Evolutionary conservation across 2,113 vertebrate genomes (phyloP).

Genomic region (Aphyosemion australe): DNA sequence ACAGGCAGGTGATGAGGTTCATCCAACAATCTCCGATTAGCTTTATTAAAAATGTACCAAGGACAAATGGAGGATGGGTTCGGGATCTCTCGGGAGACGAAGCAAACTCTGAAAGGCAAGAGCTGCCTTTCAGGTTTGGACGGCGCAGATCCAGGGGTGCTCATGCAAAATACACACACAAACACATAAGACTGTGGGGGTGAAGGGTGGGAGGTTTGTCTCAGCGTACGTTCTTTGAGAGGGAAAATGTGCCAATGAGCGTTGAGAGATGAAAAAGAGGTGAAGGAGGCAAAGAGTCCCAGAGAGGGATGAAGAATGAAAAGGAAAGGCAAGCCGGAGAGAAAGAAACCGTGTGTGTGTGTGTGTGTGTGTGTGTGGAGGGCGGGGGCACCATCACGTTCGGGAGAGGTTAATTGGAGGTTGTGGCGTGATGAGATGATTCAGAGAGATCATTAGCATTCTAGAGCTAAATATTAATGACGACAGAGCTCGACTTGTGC

Average conservation of each 20-base stretch:
- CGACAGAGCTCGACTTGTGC: slow-evolving; percentile 54
- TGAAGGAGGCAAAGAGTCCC: slow-evolving; percentile 63
- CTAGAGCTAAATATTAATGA: slow-evolving; percentile 78
- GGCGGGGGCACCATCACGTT: slow-evolving; percentile 26
- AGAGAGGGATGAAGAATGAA: slow-evolving; percentile 52
- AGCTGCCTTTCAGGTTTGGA: slow-evolving; percentile 63
- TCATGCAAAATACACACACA: slow-evolving; percentile 10
- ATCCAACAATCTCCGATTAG: slow-evolving; percentile 68
- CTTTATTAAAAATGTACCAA: slow-evolving; percentile 79
- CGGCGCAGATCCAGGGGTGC: slow-evolving; percentile 20
- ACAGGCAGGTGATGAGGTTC: slow-evolving; percentile 69
- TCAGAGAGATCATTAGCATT: slow-evolving; percentile 76
- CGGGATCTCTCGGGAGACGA: slow-evolving; percentile 45
- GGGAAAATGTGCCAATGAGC: slow-evolving; percentile 66
- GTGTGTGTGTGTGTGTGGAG: background rate
- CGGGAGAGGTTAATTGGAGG: slow-evolving; percentile 76
- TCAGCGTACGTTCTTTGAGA: slow-evolving; percentile 59
- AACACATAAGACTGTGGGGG: slow-evolving; percentile 21
- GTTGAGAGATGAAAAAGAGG: slow-evolving; percentile 70
- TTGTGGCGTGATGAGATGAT: slow-evolving; percentile 73
- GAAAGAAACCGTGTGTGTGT: slow-evolving; percentile 15
- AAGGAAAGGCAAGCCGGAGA: slow-evolving; percentile 31
- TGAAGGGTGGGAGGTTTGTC: slow-evolving; percentile 38
- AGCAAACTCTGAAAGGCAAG: slow-evolving; percentile 62
- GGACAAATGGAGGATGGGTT: slow-evolving; percentile 67